phyloP scores from a whole-genome alignment of 2,888 invertebrate species.

The Keiferia lycopersicella region DNA sequence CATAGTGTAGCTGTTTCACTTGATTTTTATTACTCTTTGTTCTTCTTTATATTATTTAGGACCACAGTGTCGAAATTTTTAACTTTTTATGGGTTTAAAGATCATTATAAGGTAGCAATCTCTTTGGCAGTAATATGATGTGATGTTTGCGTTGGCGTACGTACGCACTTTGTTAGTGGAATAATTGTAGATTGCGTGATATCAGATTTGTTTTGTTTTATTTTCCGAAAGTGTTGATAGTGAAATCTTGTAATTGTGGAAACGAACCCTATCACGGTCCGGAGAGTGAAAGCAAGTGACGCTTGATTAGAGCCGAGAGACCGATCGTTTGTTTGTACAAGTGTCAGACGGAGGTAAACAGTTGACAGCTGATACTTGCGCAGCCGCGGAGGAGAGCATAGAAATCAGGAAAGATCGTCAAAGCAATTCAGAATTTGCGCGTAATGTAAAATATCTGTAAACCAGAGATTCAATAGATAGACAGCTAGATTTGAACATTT shows the following conservation, averaged over 20 bases:
- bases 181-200: background rate
- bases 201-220: constrained; percentile 11
- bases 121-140: constrained; percentile 12
- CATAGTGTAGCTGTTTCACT: constrained; percentile 2
- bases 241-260: constrained; percentile 39
- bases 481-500: too few relatives aligned
- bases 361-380: too few relatives aligned
- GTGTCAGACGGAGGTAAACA: background rate
- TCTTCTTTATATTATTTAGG: constrained; percentile 22
- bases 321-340: constrained; percentile 38
- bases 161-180: constrained; percentile 9
- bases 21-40: constrained; percentile 25
- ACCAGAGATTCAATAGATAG: too few relatives aligned
- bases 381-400: too few relatives aligned
- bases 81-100: background rate
- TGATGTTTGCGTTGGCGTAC: constrained; percentile 13
- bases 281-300: constrained; percentile 71
- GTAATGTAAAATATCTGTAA: too few relatives aligned
- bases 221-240: constrained; percentile 21
- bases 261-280: constrained; percentile 48
- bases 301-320: constrained; percentile 55
- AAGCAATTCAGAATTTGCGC: too few relatives aligned
- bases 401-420: too few relatives aligned
- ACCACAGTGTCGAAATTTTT: constrained; percentile 4
- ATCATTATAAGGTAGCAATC: constrained; percentile 9